phyloP scores from a whole-genome alignment of 2,113 vertebrate species.

The Lepidothrix coronata region DNA sequence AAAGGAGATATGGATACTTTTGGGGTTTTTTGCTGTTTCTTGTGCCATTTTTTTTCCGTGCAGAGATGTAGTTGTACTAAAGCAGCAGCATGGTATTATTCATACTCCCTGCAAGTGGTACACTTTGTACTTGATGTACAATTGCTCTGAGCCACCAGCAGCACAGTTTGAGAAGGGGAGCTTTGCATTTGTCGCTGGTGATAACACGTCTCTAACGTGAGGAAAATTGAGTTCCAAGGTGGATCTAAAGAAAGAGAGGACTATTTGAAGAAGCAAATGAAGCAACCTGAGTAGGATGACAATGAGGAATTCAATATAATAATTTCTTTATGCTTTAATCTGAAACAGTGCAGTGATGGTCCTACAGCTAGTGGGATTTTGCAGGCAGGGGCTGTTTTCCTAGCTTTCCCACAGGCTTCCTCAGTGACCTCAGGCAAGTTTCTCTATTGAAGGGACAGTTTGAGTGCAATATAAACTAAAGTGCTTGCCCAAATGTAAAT shows the following conservation, averaged over 20 bases:
- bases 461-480: conserved; percentile 36
- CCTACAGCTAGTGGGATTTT: not conserved
- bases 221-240: not conserved
- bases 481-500: not conserved
- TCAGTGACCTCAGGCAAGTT: not conserved
- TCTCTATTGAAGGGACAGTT: not conserved
- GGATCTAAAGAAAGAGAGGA: not conserved
- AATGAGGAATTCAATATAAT: not conserved
- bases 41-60: not conserved
- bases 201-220: not conserved
- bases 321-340: conserved; percentile 7
- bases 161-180: not conserved
- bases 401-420: not conserved
- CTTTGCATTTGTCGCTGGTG: not conserved
- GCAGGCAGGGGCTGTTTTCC: not conserved
- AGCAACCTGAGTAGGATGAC: not conserved
- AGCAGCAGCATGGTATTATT: not conserved
- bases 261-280: conserved; percentile 6
- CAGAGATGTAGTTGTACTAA: not conserved
- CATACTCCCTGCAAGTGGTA: not conserved
- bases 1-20: not conserved
- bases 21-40: not conserved
- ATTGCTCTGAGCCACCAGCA: not conserved
- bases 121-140: not conserved
- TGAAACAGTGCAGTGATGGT: not conserved